Evolutionary conservation across 2,888 invertebrate genomes (phyloP).

Genomic region (Altica lythri): DNA sequence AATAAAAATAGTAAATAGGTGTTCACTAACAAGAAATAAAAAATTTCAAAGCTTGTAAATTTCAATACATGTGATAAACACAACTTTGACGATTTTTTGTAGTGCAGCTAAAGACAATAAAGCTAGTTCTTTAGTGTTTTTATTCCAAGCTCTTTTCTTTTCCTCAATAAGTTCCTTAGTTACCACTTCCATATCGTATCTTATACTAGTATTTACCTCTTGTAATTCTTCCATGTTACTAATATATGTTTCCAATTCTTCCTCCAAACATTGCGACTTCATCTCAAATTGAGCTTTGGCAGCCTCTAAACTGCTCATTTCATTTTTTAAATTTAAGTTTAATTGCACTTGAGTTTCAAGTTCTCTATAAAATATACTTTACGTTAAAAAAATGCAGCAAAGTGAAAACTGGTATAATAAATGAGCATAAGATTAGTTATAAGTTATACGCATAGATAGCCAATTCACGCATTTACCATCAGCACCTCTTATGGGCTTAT

Average conservation of each 20-base stretch:
- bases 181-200: conserved; percentile 30
- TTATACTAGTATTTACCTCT: conserved; percentile 33
- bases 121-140: conserved; percentile 37
- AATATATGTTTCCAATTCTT: conserved; percentile 35
- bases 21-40: conserved; percentile 20
- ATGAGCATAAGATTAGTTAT: too few species aligned
- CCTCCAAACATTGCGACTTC: conserved; percentile 32
- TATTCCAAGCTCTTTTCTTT: conserved; percentile 43
- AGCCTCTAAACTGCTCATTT: conserved; percentile 16
- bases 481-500: too few species aligned
- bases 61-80: conserved; percentile 37
- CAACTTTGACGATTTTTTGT: conserved; percentile 41
- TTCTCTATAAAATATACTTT: conserved; percentile 26
- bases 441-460: too few species aligned
- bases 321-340: conserved; percentile 24
- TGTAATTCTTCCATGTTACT: conserved; percentile 30
- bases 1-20: conserved; percentile 23
- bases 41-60: conserved; percentile 18
- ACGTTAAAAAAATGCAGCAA: too few species aligned
- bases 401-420: too few species aligned
- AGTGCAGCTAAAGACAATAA: conserved; percentile 41
- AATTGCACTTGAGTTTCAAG: conserved; percentile 20
- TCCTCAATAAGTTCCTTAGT: conserved; percentile 37
- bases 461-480: too few species aligned
- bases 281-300: conserved; percentile 26